Base-by-base conservation (phyloP, 2,113 vertebrate genomes). In the Tretioscincus oriximinensis region DNA sequence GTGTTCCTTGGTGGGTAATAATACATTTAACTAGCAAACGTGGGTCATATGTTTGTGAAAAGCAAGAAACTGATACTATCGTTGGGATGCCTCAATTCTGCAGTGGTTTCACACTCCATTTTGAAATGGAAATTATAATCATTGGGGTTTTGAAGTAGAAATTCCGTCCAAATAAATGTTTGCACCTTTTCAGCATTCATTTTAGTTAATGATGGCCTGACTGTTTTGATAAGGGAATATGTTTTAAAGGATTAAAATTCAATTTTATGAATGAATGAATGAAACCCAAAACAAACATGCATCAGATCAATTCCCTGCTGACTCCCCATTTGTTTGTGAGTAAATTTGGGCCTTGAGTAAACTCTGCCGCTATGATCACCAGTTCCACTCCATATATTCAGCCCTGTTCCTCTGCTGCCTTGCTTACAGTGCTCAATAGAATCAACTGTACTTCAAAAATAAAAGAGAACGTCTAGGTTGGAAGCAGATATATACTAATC, bases 161-260 rank as follows among this genome's bases (percentile, higher is more conserved):
- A 29, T 64, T 66, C 85, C 68, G 73, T 29, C 69, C 75, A 78
- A 85, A 9, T 8, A 80, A 29, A 83, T 0, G 29, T 69, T 24
- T 70, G 80, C 54, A 75, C 20, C 77, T 78, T 63, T 63, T 41
- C 45, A 77, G 66, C 45, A 47, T 51, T 81, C 70, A 28, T 31
- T 49, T 2, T 16, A 68, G 28, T 73, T 64, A 49, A 60, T 35
- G 14, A 73, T 65, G 64, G 41, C 1, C 29, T 45, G 61, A 54
- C 7, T 71, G 60, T 73, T 2, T 6, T 21, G 71, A 76, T 76
- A 70, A 63, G 73, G 35, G 54, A 49, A 76, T 28, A 49, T 45
- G 26, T 70, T 88, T 86, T 31, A 79, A 79, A 28, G 47, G 65
- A 84, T 84, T 29, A 63, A 29, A 68, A 26, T 31, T 9, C 26